Percentiles rank a stretch among this genome's conserved stretches.
Conservation (phyloP, 2,797 vertebrate genomes). For the Lycodopsis pacificus region DNA sequence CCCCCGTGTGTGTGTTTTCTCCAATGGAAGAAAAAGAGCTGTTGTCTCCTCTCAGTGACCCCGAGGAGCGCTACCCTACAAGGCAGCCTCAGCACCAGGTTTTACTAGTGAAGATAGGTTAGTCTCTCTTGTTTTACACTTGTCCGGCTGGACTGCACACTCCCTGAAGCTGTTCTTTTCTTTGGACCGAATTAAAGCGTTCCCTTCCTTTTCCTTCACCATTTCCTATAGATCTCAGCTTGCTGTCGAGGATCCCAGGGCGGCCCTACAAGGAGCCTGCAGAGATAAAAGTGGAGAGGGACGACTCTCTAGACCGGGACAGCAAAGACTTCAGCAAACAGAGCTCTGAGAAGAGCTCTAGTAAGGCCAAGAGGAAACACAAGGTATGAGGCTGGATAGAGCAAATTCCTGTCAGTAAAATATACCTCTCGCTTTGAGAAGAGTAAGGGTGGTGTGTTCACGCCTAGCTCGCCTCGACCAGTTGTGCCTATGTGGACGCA, state of each 20-base stretch:
- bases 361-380: slow-evolving; percentile 95
- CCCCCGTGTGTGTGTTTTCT: slow-evolving; percentile 91
- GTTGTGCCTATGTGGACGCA: neutral
- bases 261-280: slow-evolving; percentile 92
- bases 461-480: neutral
- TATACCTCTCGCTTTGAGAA: neutral
- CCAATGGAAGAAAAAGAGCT: slow-evolving; percentile 97
- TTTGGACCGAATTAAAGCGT: slow-evolving; percentile 37
- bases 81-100: slow-evolving; percentile 84
- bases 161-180: slow-evolving; percentile 16
- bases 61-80: slow-evolving; percentile 91
- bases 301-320: slow-evolving; percentile 89
- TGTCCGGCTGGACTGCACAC: neutral
- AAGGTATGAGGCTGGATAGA: slow-evolving; percentile 82
- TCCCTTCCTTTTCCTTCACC: slow-evolving; percentile 36
- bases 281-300: slow-evolving; percentile 91
- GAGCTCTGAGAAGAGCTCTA: slow-evolving; percentile 89
- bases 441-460: neutral
- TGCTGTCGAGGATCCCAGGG: slow-evolving; percentile 94
- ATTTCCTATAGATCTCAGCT: slow-evolving; percentile 87
- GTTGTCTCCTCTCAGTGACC: slow-evolving; percentile 96
- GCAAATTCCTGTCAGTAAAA: neutral
- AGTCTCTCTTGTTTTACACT: slow-evolving; percentile 31
- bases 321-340: slow-evolving; percentile 91
- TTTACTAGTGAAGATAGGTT: slow-evolving; percentile 94